phyloP scores from a whole-genome alignment of 2,888 invertebrate species.

The Lysandra bellargus region DNA sequence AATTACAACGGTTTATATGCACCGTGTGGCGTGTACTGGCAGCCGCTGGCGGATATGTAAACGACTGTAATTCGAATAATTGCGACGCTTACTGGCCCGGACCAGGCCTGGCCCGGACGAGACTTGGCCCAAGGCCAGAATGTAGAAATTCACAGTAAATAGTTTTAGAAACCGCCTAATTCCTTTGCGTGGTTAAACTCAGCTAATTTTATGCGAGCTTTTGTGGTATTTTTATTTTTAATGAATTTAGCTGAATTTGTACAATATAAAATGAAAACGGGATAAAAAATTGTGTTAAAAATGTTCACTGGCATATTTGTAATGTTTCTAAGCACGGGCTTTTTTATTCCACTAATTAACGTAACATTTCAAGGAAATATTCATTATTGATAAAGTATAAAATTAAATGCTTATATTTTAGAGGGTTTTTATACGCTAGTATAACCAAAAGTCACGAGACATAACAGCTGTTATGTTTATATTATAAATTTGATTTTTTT shows the following conservation, averaged over 20 bases:
- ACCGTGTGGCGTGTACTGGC: not conserved
- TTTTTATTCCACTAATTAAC: too few species aligned
- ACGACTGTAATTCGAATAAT: constrained; percentile 33
- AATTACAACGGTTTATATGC: constrained; percentile 9
- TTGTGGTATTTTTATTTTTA: not conserved
- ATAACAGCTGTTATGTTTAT: too few species aligned
- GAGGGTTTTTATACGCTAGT: too few species aligned
- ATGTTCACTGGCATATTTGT: too few species aligned
- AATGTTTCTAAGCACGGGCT: too few species aligned
- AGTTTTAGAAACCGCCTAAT: constrained; percentile 28
- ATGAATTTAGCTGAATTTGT: not conserved
- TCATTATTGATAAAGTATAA: too few species aligned
- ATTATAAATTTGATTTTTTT: too few species aligned
- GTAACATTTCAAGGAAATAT: too few species aligned
- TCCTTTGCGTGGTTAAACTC: constrained; percentile 23
- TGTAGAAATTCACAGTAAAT: constrained; percentile 23
- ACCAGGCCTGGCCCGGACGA: not conserved
- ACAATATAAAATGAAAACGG: not conserved
- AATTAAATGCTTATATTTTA: too few species aligned
- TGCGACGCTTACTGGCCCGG: constrained; percentile 27
- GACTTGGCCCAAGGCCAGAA: constrained; percentile 28
- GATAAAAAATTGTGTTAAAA: not conserved
- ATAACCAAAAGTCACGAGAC: too few species aligned
- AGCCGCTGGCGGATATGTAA: constrained; percentile 33
- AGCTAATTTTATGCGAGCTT: not conserved